These are phyloP conservation scores for Coturnix japonica DNA, from an alignment of 2,113 vertebrate species.

Conservation along the genomic window DNA sequence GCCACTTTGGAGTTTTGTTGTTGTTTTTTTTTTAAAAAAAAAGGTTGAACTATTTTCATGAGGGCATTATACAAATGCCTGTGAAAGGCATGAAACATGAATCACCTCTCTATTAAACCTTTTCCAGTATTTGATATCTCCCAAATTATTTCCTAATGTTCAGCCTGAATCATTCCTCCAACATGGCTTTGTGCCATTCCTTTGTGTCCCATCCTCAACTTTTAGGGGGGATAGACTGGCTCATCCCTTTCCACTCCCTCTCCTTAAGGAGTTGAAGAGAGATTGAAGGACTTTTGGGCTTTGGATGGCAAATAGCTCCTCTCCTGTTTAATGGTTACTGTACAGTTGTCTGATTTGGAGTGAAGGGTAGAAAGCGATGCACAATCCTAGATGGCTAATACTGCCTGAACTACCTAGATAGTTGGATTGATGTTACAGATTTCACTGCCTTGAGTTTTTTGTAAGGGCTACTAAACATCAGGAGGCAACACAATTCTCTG, in stretches of 20 bases:
- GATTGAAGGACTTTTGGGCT: background rate
- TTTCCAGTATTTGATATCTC: background rate
- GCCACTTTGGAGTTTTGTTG: background rate
- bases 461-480: fast-evolving
- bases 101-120: background rate
- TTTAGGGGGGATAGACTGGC: background rate
- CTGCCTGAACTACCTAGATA: background rate
- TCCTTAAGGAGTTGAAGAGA: background rate
- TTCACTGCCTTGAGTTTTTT: background rate
- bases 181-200: background rate
- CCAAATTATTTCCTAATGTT: background rate
- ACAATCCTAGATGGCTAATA: background rate
- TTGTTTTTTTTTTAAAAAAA: no score
- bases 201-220: background rate
- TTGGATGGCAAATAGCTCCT: background rate
- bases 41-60: background rate
- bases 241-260: background rate
- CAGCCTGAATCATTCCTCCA: background rate
- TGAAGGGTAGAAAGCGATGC: background rate
- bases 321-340: background rate
- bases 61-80: background rate
- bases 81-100: background rate
- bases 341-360: background rate
- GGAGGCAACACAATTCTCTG: background rate
- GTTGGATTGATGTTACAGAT: background rate